Base-by-base conservation (phyloP, 2,113 vertebrate genomes). In the Grammomys surdaster region DNA sequence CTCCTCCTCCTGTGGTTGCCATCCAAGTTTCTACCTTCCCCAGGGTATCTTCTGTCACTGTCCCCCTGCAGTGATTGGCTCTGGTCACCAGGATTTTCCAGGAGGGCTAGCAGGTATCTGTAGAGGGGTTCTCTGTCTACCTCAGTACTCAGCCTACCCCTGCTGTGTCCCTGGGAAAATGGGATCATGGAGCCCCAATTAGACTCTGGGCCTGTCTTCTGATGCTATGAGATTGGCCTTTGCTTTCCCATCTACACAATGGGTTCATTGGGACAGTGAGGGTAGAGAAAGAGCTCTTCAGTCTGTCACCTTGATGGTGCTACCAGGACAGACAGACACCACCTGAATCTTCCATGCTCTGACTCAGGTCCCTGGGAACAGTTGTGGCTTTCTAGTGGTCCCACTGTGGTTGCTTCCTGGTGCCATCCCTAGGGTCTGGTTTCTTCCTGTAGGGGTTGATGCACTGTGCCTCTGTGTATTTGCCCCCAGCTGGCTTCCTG, bases 331-430 rank as follows among this genome's bases (percentile, higher is more conserved):
- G n/a, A 17, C 76, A 31, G 20, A 48, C 0, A 4, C n/a, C 70
- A 28, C 11, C 63, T 33, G 54, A 1, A 9, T 94, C n/a, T 88
- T 31, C 43, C 40, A 7, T 82, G 77, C 46, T 56, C 33, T 76
- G 70, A 72, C 28, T 60, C 5, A 5, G 16, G 36, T 33, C 11
- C 13, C 0, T 8, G 54, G 73, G 77, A 14, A 7, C 48, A 22
- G 4, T 11, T 31, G 6, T 56, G 81, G n/a, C 24, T n/a, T 85
- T 51, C 67, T 4, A 36, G 72, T 33, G 70, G 26, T 13, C 43
- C 69, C 10, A 0, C 24, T 3, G 7, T 19, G 60, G 19, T 65
- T 9, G 12, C 5, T 40, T 10, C 72, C 40, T 5, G 9, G n/a
- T 0, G 13, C 69, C 19, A 31, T 58, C 56, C 58, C 73, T 1